Percentiles rank a stretch among this genome's conserved stretches.
Evolutionary conservation across 2,888 invertebrate genomes (phyloP).

Genomic region (Sarcophaga rosellei): DNA sequence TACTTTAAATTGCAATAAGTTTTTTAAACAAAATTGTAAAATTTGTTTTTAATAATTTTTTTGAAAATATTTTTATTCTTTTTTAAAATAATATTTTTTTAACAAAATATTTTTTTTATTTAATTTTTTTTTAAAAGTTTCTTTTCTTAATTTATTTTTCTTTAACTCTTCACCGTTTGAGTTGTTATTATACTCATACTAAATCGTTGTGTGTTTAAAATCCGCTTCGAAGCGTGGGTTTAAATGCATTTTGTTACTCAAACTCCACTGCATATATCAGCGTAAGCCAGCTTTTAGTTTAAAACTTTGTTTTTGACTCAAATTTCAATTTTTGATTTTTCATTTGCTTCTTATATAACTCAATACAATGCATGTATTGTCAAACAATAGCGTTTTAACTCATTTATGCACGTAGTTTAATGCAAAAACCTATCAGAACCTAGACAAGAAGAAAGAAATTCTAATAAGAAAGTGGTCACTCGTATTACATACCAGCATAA

Average conservation of each 20-base stretch:
- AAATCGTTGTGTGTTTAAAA: constrained; percentile 57
- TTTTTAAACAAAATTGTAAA: no score
- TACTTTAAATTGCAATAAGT: no score
- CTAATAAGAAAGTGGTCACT: background rate
- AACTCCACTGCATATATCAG: background rate
- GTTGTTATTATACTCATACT: constrained; percentile 32
- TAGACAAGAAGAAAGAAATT: background rate
- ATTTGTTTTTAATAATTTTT: no score
- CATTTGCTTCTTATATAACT: constrained; percentile 56
- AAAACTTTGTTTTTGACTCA: constrained; percentile 30
- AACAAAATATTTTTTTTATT: no score
- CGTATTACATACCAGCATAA: no score
- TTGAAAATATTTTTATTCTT: no score
- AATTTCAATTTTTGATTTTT: constrained; percentile 47
- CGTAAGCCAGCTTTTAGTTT: constrained; percentile 4
- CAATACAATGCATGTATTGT: background rate
- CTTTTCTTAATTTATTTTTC: background rate
- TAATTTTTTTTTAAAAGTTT: no score
- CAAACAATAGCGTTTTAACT: constrained; percentile 27
- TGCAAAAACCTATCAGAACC: background rate
- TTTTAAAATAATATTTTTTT: no score
- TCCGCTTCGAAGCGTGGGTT: constrained; percentile 70
- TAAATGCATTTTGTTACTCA: constrained; percentile 71
- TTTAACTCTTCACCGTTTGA: constrained; percentile 17
- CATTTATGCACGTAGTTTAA: constrained; percentile 13